Evolutionary conservation across 2,113 vertebrate genomes (phyloP).

Genomic region (Nymphicus hollandicus): DNA sequence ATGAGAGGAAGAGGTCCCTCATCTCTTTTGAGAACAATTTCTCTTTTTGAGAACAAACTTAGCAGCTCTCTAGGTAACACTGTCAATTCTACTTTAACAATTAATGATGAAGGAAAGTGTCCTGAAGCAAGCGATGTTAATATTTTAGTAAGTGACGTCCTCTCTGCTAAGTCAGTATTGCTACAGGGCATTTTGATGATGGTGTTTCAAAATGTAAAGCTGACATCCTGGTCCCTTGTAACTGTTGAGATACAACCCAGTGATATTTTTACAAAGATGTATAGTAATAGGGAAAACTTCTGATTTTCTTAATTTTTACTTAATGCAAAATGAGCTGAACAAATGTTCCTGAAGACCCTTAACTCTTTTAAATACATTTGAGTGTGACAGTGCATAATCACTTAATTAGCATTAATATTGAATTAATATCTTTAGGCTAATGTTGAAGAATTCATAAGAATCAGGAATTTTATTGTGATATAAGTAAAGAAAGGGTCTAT

Average conservation of each 20-base stretch:
- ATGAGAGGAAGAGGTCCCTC: not conserved
- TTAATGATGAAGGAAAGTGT: constrained; percentile 29
- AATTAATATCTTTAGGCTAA: not conserved
- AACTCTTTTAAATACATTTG: not conserved
- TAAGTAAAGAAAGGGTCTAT: not conserved
- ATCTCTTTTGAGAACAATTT: not conserved
- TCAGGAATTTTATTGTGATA: not conserved
- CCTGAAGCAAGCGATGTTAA: constrained; percentile 13
- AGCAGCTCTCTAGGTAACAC: constrained; percentile 2
- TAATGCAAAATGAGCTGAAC: not conserved
- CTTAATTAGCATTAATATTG: not conserved
- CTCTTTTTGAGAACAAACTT: not conserved
- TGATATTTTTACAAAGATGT: not conserved
- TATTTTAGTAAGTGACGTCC: constrained; percentile 28
- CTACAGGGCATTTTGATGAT: not conserved
- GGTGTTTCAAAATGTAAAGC: constrained; percentile 8
- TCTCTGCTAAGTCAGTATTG: not conserved
- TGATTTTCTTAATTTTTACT: not conserved
- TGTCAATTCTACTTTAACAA: constrained; percentile 17
- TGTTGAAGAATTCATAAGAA: not conserved
- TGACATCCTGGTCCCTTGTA: not conserved
- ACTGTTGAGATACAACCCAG: not conserved
- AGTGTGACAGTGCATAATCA: not conserved
- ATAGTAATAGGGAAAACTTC: not conserved
- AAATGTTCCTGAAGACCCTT: not conserved